phyloP scores from a whole-genome alignment of 2,888 invertebrate species.

The Steromphala cineraria region DNA sequence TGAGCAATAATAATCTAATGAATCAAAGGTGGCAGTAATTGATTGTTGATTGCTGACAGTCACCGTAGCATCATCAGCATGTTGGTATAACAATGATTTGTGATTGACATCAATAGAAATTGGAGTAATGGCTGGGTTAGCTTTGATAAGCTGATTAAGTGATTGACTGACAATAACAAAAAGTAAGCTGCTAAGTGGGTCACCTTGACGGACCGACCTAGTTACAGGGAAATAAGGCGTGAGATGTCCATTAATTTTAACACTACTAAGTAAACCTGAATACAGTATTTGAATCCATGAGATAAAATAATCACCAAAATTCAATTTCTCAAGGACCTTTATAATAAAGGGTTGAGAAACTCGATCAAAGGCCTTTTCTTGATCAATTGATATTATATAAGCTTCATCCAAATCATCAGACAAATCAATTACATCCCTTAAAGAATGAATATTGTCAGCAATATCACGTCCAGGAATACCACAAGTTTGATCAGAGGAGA shows the following conservation, averaged over 20 bases:
- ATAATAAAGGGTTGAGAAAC: neutral
- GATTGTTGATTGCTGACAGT: too few species aligned
- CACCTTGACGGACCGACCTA: neutral
- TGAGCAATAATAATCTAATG: too few species aligned
- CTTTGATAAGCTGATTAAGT: too few species aligned
- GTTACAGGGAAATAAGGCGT: neutral
- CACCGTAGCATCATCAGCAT: too few species aligned
- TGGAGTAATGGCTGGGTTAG: too few species aligned
- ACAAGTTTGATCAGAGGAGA: neutral
- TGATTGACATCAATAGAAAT: too few species aligned
- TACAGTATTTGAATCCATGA: slow-evolving; percentile 1
- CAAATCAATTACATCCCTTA: neutral
- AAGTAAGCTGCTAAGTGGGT: slow-evolving; percentile 7
- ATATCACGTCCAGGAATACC: neutral
- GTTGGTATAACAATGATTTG: too few species aligned
- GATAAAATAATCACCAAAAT: neutral
- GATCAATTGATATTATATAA: neutral
- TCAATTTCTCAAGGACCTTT: neutral
- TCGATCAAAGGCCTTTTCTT: neutral
- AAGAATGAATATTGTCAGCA: neutral
- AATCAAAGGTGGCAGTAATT: too few species aligned
- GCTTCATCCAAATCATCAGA: neutral
- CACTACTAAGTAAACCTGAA: neutral
- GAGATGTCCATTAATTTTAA: neutral
- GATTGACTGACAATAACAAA: too few species aligned